Conservation (phyloP, 1,140 invertebrate genomes). For the Aethina tumida region DNA sequence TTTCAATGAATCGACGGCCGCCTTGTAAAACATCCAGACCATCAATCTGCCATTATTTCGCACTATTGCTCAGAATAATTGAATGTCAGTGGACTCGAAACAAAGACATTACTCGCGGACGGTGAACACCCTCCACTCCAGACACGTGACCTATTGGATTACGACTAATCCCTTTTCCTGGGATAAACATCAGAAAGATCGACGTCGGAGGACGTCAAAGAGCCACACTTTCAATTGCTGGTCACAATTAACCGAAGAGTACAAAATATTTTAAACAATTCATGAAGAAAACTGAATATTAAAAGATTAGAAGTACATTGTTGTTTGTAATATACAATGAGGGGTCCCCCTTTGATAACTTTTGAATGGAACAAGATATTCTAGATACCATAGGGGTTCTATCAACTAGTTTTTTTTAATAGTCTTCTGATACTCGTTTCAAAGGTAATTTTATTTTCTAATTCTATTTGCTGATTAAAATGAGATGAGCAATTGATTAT, state of each 20-base stretch:
- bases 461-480: no score
- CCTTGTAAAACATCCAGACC: conserved; percentile 14
- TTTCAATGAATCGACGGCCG: background rate
- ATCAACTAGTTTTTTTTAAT: no score
- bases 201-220: background rate
- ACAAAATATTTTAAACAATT: background rate
- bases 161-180: conserved; percentile 19
- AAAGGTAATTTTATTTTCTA: no score
- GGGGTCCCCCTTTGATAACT: no score
- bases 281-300: conserved; percentile 4
- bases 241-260: background rate
- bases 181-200: conserved; percentile 17
- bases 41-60: conserved; percentile 33
- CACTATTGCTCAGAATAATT: conserved; percentile 36
- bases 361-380: no score
- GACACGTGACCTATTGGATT: conserved; percentile 31
- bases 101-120: conserved; percentile 34
- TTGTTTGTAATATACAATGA: no score
- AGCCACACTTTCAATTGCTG: background rate
- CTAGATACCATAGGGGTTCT: no score
- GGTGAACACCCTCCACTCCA: conserved; percentile 24
- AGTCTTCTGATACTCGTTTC: no score
- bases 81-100: conserved; percentile 36
- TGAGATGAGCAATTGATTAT: no score
- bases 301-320: no score